Evolutionary conservation across 1,140 invertebrate genomes (phyloP).

Genomic region (Phthorimaea operculella): DNA sequence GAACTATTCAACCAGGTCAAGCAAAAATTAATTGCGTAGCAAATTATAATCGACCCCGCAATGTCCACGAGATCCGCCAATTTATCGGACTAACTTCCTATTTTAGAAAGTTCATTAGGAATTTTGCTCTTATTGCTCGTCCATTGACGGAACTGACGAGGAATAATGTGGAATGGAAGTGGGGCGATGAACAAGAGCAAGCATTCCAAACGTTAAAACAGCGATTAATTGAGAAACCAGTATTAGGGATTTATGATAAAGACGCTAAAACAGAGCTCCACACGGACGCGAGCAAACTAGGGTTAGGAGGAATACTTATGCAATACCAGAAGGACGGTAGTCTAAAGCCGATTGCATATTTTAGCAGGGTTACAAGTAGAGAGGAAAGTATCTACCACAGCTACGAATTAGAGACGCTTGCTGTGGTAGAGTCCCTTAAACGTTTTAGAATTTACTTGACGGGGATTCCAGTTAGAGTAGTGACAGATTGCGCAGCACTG

Average conservation of each 20-base stretch:
- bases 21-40: no score
- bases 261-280: constrained; percentile 22
- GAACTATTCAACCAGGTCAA: no score
- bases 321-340: constrained; percentile 28
- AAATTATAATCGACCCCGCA: no score
- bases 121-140: no score
- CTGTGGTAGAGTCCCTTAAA: constrained; percentile 20
- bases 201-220: no score
- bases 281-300: neutral
- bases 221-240: constrained; percentile 15
- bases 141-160: no score
- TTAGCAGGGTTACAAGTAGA: constrained; percentile 25
- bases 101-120: no score
- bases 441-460: constrained; percentile 29
- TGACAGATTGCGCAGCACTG: constrained; percentile 28
- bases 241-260: constrained; percentile 22
- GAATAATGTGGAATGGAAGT: no score
- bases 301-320: neutral
- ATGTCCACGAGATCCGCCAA: no score
- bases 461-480: constrained; percentile 26
- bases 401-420: constrained; percentile 42
- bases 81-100: no score
- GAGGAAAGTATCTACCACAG: constrained; percentile 37
- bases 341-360: constrained; percentile 33
- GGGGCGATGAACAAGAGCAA: no score